Percentiles rank a stretch among this genome's conserved stretches.
Conservation (phyloP, 2,888 invertebrate species). For the Steinernema scapterisci region DNA sequence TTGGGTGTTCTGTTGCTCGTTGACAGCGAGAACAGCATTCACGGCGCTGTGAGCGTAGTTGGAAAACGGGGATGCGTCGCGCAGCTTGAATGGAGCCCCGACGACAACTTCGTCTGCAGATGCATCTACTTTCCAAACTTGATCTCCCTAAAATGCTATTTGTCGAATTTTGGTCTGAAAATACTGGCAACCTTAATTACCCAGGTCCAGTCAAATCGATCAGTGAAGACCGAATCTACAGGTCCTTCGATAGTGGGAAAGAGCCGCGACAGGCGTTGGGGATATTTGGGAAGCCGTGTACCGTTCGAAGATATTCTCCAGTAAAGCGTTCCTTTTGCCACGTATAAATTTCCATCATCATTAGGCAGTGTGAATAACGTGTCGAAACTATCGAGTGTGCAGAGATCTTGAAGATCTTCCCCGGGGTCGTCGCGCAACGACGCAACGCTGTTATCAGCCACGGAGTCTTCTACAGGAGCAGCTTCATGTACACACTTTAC, state of each 20-base stretch:
- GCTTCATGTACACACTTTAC: not conserved
- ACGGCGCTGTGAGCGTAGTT: not conserved
- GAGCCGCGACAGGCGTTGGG: not conserved
- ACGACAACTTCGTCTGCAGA: not conserved
- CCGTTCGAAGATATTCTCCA: not conserved
- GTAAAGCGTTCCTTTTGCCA: not conserved
- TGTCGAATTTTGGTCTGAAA: too few relatives aligned
- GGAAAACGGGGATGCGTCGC: constrained; percentile 10
- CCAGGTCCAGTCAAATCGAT: constrained; percentile 17
- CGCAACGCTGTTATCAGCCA: not conserved
- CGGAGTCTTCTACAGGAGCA: not conserved
- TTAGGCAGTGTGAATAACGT: constrained; percentile 7
- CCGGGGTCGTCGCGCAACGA: not conserved
- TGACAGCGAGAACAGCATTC: not conserved
- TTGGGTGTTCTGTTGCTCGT: not conserved
- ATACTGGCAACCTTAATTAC: not conserved
- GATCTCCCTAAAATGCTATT: constrained; percentile 9
- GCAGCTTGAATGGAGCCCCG: not conserved
- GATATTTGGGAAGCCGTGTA: not conserved
- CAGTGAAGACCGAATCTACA: constrained; percentile 4
- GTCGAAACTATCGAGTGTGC: not conserved
- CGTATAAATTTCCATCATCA: not conserved
- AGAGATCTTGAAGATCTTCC: not conserved
- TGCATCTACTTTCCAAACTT: constrained; percentile 18
- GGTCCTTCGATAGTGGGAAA: not conserved